These are phyloP conservation scores for Lacerta agilis DNA, from an alignment of 2,797 vertebrate genomes.

Conservation along the genomic window DNA sequence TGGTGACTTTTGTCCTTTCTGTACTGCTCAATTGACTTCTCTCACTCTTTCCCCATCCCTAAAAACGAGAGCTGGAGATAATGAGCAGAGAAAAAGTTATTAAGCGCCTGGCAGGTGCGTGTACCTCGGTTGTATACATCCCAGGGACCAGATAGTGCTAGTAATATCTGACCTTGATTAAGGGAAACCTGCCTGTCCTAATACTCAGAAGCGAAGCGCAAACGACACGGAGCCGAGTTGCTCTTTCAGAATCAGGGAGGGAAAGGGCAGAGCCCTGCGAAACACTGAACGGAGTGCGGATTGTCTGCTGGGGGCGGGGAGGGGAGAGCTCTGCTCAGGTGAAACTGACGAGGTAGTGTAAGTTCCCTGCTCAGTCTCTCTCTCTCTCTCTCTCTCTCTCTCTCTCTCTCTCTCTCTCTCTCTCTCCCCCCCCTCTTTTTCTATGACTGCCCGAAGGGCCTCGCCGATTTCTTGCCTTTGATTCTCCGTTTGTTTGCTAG, in stretches of 20 bases:
- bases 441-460: slow-evolving; percentile 4
- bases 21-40: not conserved
- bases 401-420: not conserved
- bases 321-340: slow-evolving; percentile 42
- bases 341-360: slow-evolving; percentile 24
- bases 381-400: not conserved
- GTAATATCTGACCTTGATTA: not conserved
- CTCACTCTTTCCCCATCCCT: rapidly evolving
- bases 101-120: not conserved
- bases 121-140: not conserved
- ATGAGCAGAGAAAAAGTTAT: not conserved
- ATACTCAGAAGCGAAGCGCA: slow-evolving; percentile 36
- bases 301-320: not conserved
- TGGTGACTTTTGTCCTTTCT: not conserved
- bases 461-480: slow-evolving; percentile 68
- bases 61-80: not conserved
- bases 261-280: slow-evolving; percentile 6
- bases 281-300: slow-evolving; percentile 9
- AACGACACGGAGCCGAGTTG: not conserved
- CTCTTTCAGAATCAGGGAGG: not conserved
- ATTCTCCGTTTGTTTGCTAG: slow-evolving; percentile 91
- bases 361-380: slow-evolving; percentile 16
- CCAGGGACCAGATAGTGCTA: not conserved
- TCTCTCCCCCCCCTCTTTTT: not conserved
- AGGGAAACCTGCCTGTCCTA: not conserved